phyloP scores from a whole-genome alignment of 2,113 vertebrate species.

The Artemisiospiza belli region DNA sequence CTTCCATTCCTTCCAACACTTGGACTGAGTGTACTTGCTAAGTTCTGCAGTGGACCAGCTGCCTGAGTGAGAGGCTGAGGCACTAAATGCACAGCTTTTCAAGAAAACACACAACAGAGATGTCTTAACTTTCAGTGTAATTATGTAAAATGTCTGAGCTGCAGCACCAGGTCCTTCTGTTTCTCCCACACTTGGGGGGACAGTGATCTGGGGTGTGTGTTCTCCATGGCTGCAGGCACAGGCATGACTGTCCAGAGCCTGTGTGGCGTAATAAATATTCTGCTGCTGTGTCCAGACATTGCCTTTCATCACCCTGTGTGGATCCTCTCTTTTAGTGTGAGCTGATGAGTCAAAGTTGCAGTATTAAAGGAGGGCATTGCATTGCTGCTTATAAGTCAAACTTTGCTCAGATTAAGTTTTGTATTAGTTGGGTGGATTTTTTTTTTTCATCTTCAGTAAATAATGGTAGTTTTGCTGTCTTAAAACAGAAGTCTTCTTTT shows the following conservation, averaged over 20 bases:
- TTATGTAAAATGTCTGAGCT: background rate
- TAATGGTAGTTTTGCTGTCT: background rate
- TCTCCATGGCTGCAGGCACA: background rate
- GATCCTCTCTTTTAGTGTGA: background rate
- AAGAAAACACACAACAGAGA: background rate
- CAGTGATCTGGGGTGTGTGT: background rate
- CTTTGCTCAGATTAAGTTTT: background rate
- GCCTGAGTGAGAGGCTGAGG: background rate
- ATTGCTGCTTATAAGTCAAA: background rate
- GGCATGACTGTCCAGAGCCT: background rate
- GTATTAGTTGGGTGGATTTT: rapidly evolving
- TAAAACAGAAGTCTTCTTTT: background rate
- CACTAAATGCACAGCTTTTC: background rate
- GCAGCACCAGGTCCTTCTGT: rapidly evolving
- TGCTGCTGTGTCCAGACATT: background rate
- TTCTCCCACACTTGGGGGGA: background rate
- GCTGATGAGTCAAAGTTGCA: background rate
- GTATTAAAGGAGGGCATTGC: background rate
- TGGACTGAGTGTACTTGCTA: too few relatives aligned
- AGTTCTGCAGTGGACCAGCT: background rate
- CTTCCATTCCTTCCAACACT: background rate
- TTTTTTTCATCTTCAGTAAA: background rate
- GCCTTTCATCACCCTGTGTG: background rate
- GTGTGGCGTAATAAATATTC: background rate
- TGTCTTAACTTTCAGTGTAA: background rate